Evolutionary conservation across 2,797 vertebrate genomes (phyloP).

Genomic region (Notolepis coatsorum): DNA sequence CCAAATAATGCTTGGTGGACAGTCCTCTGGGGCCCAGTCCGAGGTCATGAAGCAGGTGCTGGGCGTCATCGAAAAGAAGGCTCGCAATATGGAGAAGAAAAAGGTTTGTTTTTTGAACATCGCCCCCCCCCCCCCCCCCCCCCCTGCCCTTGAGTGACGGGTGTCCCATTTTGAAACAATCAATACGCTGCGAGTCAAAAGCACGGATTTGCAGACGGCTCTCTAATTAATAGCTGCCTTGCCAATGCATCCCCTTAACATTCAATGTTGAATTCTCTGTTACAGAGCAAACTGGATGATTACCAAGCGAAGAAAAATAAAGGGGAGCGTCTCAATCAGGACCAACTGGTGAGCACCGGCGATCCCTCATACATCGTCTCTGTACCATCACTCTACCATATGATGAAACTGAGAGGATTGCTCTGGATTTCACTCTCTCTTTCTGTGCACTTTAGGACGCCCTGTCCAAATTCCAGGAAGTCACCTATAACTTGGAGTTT

Average conservation of each 20-base stretch:
- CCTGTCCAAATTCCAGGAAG: constrained; percentile 94
- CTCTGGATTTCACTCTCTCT: neutral
- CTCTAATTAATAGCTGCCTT: neutral
- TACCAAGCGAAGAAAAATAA: constrained; percentile 95
- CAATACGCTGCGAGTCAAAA: neutral
- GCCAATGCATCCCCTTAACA: neutral
- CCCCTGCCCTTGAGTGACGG: neutral
- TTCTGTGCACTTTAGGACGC: constrained; percentile 85
- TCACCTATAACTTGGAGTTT: constrained; percentile 96
- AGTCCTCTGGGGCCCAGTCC: constrained; percentile 78
- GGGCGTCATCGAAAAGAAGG: constrained; percentile 94
- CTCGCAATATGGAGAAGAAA: constrained; percentile 97
- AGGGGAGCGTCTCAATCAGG: constrained; percentile 96
- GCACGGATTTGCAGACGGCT: neutral
- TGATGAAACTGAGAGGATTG: neutral
- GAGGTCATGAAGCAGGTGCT: constrained; percentile 97
- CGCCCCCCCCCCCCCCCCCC: neutral
- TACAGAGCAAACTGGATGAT: constrained; percentile 95
- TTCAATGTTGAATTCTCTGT: constrained; percentile 2
- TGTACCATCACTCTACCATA: neutral
- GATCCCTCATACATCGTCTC: neutral
- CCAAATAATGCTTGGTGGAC: constrained; percentile 67
- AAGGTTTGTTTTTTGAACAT: constrained; percentile 90
- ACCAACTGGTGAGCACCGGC: constrained; percentile 90
- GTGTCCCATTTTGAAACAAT: neutral